phyloP scores from a whole-genome alignment of 1,140 invertebrate genomes.

The Drosophila sucinea region DNA sequence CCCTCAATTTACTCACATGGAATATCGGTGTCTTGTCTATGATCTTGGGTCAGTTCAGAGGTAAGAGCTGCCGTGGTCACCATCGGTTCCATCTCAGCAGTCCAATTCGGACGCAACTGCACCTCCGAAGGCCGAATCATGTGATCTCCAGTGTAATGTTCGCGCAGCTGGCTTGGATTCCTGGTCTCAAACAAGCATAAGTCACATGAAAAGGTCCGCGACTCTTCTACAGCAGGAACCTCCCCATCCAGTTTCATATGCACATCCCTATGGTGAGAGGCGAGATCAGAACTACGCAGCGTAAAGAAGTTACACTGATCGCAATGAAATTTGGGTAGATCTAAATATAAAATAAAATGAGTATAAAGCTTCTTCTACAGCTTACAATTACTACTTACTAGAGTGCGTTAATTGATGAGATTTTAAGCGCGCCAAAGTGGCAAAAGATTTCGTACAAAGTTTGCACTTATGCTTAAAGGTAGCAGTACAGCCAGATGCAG shows the following conservation, averaged over 20 bases:
- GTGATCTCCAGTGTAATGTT: constrained; percentile 63
- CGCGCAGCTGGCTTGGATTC: constrained; percentile 34
- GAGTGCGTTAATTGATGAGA: constrained; percentile 75
- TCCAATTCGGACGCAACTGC: constrained; percentile 67
- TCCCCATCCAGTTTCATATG: constrained; percentile 40
- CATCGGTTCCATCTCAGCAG: background rate
- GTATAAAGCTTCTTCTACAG: background rate
- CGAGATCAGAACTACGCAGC: constrained; percentile 68
- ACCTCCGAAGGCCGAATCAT: constrained; percentile 58
- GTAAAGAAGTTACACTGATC: constrained; percentile 71
- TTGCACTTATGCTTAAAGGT: constrained; percentile 60
- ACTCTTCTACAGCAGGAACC: background rate
- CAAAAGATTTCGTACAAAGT: constrained; percentile 58
- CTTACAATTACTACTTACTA: constrained; percentile 46
- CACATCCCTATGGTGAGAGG: constrained; percentile 59
- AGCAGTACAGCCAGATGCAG: background rate
- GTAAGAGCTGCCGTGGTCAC: background rate
- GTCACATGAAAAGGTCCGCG: constrained; percentile 59
- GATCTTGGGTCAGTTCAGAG: background rate
- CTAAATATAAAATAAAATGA: constrained; percentile 27
- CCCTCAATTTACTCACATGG: constrained; percentile 51
- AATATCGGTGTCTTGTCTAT: constrained; percentile 20
- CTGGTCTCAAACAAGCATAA: constrained; percentile 70
- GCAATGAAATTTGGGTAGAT: constrained; percentile 77
- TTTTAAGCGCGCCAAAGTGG: constrained; percentile 62